Evolutionary conservation across 2,888 invertebrate species (phyloP).

Genomic region (Pemphredon lugubris): DNA sequence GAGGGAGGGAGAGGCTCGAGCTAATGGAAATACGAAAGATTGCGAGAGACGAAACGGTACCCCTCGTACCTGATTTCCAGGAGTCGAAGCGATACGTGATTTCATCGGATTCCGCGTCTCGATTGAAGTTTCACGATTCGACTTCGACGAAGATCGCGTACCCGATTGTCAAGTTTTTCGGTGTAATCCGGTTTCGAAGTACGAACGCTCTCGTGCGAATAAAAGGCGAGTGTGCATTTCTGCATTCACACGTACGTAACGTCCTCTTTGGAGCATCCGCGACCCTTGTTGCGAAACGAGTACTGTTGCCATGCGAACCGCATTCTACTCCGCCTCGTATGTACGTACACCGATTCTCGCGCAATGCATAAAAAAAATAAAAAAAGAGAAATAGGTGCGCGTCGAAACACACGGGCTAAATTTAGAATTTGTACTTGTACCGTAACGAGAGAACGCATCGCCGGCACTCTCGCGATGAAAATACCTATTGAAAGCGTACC

Average conservation of each 20-base stretch:
- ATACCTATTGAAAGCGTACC: background rate
- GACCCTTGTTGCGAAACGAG: constrained; percentile 23
- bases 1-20: too few relatives aligned
- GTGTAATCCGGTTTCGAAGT: background rate
- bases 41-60: background rate
- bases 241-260: constrained; percentile 26
- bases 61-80: background rate
- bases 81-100: background rate
- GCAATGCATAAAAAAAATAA: constrained; percentile 2
- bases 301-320: constrained; percentile 23
- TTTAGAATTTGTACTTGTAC: constrained; percentile 10
- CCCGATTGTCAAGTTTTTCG: background rate
- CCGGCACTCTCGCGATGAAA: constrained; percentile 9
- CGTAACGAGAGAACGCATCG: constrained; percentile 1
- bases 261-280: constrained; percentile 26
- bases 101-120: background rate
- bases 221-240: background rate
- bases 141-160: too few relatives aligned
- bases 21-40: too few relatives aligned
- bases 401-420: too few relatives aligned
- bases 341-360: background rate
- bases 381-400: background rate
- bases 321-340: constrained; percentile 1
- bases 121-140: too few relatives aligned
- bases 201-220: constrained; percentile 1